Conservation (phyloP, 64 coral and sea anemone genomes). For the Orbicella faveolata region DNA sequence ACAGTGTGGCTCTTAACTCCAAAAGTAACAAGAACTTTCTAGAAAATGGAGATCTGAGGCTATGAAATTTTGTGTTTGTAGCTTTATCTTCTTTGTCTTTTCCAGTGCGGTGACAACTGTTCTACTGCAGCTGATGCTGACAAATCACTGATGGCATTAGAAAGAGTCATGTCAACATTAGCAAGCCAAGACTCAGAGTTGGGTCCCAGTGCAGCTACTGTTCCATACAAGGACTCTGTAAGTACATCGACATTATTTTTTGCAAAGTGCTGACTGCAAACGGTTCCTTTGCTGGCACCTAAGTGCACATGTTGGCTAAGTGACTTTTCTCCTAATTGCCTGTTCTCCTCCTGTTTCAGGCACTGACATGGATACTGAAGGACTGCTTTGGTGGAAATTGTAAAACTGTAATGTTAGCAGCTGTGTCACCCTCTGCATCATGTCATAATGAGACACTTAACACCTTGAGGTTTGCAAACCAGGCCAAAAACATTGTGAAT, state of each 20-base stretch:
- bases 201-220: constrained; percentile 17
- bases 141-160: constrained; percentile 77
- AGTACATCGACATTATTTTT: constrained; percentile 18
- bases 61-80: no score
- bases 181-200: constrained; percentile 60
- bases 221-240: constrained; percentile 91
- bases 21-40: no score
- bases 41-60: no score
- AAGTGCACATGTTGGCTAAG: no score
- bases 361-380: constrained; percentile 92
- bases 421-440: constrained; percentile 79
- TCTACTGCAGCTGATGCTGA: constrained; percentile 51
- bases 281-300: no score
- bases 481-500: constrained; percentile 88
- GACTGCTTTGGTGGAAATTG: constrained; percentile 98
- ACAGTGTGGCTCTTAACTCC: no score
- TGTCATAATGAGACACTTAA: constrained; percentile 86
- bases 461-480: constrained; percentile 90
- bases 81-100: neutral
- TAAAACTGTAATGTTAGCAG: constrained; percentile 87
- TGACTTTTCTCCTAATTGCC: no score
- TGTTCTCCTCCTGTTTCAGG: constrained; percentile 29
- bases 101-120: constrained; percentile 33
- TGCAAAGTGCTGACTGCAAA: neutral
- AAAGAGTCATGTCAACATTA: constrained; percentile 88